Evolutionary conservation across 1,140 invertebrate genomes (phyloP).

Genomic region (Drosophila ambigua): DNA sequence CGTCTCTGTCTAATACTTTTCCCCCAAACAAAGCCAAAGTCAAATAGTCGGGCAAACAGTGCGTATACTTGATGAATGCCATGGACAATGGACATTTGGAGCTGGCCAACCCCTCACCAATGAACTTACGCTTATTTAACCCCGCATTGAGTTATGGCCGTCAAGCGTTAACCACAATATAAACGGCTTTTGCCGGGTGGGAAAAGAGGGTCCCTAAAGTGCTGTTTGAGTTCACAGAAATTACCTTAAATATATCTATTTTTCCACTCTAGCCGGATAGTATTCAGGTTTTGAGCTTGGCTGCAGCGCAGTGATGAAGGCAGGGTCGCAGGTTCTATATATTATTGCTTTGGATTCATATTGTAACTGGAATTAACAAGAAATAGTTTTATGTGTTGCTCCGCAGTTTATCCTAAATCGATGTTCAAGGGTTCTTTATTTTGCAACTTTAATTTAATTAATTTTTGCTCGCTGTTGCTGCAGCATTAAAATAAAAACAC

Average conservation of each 20-base stretch:
- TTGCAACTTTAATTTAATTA: background rate
- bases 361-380: no score
- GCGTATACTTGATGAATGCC: slow-evolving; percentile 73
- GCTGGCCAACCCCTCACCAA: slow-evolving; percentile 24
- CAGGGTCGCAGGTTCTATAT: no score
- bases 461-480: background rate
- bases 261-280: no score
- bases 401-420: no score
- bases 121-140: slow-evolving; percentile 49
- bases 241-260: no score
- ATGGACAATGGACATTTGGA: slow-evolving; percentile 54
- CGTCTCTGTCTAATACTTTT: slow-evolving; percentile 31
- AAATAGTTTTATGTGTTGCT: no score
- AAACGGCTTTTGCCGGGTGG: slow-evolving; percentile 48
- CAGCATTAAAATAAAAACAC: background rate
- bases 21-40: slow-evolving; percentile 29
- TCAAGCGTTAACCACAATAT: slow-evolving; percentile 61
- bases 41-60: slow-evolving; percentile 58
- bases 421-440: no score
- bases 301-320: no score
- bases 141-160: slow-evolving; percentile 64
- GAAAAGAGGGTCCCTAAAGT: no score
- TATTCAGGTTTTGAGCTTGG: no score
- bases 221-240: no score
- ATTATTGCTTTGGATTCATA: no score